Base-by-base conservation (phyloP, 2,888 invertebrate genomes). In the Tetranychus truncatus region DNA sequence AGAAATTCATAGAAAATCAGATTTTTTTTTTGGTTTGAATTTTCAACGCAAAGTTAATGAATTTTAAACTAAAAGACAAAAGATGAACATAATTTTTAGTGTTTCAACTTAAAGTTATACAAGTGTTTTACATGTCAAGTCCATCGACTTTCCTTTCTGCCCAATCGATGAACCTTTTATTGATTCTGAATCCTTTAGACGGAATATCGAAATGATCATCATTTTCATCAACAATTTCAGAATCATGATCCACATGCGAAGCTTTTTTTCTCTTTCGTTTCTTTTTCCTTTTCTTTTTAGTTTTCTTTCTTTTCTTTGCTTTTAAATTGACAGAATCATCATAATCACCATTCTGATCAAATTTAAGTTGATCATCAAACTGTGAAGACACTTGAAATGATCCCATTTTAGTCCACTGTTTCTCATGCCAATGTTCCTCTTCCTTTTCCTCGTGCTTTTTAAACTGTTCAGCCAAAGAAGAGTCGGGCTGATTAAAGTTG, bases 341-440 rank as follows among this genome's bases (percentile, higher is more conserved):
- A 6, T 21, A 9, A 24, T 24, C 20, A 9, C 5, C 21, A 69
- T 69, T 21, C 5, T 69, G 69, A 9, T 18, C 11, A 69, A 11
- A 15, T 0, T 69, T 24, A 69, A 24, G 20, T 69, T 69, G 69
- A 24, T 69, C 69, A 8, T 4, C n/a, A 24, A 24, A 24, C 15
- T 69, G 21, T 11, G 34, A 34, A 34, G 69, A 20, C 20, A 20
- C 11, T 24, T 69, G 11, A 8, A 11, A 24, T 69, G 11, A 21
- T 69, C 34, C 69, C 18, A 11, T 24, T 69, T 69, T 69, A 6
- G 20, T 69, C 69, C 69, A 69, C 8, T 69, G 24, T 21, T 69
- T 69, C 8, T 69, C 69, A 8, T 69, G 69, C 69, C 69, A 69
- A 24, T 69, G 69, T 69, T 69, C 69, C 69, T 69, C 69, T 9